Evolutionary conservation across 2,797 vertebrate species (phyloP), one percentile per base, ranked within the genome.

Genomic region (Trematomus bernacchii): DNA sequence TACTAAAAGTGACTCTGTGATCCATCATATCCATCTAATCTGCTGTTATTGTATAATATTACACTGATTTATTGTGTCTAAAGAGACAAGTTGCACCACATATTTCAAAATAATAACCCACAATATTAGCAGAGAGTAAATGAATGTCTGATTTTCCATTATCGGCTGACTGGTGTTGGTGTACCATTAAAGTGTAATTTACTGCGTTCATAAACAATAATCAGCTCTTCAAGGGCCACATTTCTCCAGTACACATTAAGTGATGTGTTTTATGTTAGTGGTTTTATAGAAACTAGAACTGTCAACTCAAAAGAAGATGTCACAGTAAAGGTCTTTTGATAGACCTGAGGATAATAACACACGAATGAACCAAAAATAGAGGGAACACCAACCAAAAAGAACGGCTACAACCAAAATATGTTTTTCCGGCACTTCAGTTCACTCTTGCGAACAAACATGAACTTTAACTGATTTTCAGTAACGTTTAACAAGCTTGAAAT

Each of bases 121-220:
- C 37, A 48, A 18, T n/a, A 42, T 66, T 50, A 21, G 37, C 10
- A 55, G 23, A 55, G 23, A 9, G 60, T 66, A 33, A 82, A 79
- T 19, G 46, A 79, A 64, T n/a, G 47, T 63, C 42, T 55, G 62
- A 27, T 23, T 19, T 43, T 10, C n/a, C 42, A 1, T 2, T 4
- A 40, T 37, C n/a, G 16, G 27, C n/a, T 50, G 66, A 68, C 53
- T n/a, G n/a, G n/a, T n/a, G n/a, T n/a, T 60, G 57, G 57, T 57
- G 52, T 33, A n/a, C 10, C 60, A 40, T 40, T 4, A 43, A 64
- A 54, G 54, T 37, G 43, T 42, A 52, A 54, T 54, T 47, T 43
- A 60, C 23, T 30, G 53, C 8, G 42, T 21, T 53, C 1, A 3
- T 19, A 42, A 48, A 42, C 15, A 18, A 14, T 4, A 1, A 37